phyloP scores from a whole-genome alignment of 64 coral and sea anemone genomes.

The Porites australiensis region DNA sequence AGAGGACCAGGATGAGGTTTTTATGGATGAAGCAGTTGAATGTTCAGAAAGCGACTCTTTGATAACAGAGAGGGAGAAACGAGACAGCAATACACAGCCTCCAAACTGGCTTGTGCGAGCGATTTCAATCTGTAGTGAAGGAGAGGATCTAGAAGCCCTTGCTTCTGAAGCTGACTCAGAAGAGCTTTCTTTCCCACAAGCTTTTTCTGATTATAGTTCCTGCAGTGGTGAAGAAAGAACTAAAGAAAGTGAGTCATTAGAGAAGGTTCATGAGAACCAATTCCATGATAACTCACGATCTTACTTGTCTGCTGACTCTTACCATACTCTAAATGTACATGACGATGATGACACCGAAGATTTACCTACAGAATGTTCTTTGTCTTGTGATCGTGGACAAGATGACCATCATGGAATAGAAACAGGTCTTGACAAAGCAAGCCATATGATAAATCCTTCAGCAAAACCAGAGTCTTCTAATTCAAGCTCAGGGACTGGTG shows the following conservation, averaged over 20 bases:
- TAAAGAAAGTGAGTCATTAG: background rate
- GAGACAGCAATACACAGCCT: background rate
- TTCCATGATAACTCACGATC: background rate
- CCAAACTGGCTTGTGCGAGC: constrained; percentile 89
- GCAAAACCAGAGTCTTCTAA: background rate
- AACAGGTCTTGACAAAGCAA: background rate
- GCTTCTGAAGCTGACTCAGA: constrained; percentile 85
- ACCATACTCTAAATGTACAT: background rate
- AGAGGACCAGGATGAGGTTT: constrained; percentile 72
- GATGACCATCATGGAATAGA: background rate
- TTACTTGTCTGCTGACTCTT: background rate
- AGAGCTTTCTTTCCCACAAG: constrained; percentile 79
- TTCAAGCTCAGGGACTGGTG: background rate
- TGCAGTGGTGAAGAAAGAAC: constrained; percentile 14
- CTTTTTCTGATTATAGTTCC: constrained; percentile 70
- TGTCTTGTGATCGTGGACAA: background rate
- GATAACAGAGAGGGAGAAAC: constrained; percentile 40
- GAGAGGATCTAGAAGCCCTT: constrained; percentile 90
- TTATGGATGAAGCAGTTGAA: constrained; percentile 10
- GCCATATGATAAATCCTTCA: background rate
- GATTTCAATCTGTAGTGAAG: constrained; percentile 96
- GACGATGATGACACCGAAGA: background rate
- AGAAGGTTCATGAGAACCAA: background rate
- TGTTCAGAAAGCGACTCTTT: constrained; percentile 20
- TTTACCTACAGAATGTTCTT: background rate